Base-by-base conservation (phyloP, 2,797 vertebrate species). In the Cacajao melanocephalus region DNA sequence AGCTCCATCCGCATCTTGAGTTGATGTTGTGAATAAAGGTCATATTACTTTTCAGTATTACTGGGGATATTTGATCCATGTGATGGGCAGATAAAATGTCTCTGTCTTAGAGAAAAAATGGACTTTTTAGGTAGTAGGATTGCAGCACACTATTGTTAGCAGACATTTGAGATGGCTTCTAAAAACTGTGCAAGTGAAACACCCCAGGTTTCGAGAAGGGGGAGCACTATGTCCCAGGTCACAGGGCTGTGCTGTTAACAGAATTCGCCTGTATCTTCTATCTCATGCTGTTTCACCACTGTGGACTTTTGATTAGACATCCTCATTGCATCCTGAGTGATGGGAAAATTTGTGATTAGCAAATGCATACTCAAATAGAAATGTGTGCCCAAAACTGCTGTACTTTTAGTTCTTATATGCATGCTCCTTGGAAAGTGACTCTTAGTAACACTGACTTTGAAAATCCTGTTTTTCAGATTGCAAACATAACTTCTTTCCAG, bases 181-280 rank as follows among this genome's bases (percentile, higher is more conserved):
- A 57, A 80, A 64, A 61, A n/a, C 50, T 0, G 0, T 19, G n/a
- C 4, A 13, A 17, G 7, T 4, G 75, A 64, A 33, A 4, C 19
- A 19, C 20, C 22, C 6, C 15, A 78, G 41, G 15, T 15, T 36
- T 24, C 0, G 9, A 58, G 58, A 67, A 41, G 15, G 11, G 19
- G 26, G 28, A 3, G 52, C 24, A 13, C 41, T 6, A 30, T 13
- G 79, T 91, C 17, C 83, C 0, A 0, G 0, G 14, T 30, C 57
- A 57, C 52, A 17, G 0, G 3, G 50, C 50, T 41, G 8, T 19
- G 1, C 48, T 26, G 48, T 67, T 55, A 46, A 33, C 8, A 41
- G 72, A 80, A 36, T 12, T 28, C 2, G 5, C 57, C 39, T 5
- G 0, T 36, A 1, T 46, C 39, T 19, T 80, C 87, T 22, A 2